These are phyloP conservation scores for Halcyon senegalensis DNA, from an alignment of 2,113 vertebrate genomes.

Conservation along the genomic window DNA sequence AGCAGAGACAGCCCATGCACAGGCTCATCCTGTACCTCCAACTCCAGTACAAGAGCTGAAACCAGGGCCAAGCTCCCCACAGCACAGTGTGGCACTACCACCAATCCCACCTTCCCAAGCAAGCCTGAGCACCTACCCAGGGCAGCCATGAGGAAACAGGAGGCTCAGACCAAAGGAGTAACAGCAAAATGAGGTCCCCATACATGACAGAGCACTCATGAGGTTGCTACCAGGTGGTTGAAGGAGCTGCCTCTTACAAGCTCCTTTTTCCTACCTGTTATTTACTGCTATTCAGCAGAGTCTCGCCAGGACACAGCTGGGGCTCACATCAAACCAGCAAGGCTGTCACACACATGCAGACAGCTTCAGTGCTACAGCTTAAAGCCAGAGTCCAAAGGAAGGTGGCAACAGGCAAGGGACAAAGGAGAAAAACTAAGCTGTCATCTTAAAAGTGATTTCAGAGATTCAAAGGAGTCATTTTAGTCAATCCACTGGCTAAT, in stretches of 20 bases:
- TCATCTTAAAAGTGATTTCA: background rate
- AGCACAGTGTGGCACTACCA: background rate
- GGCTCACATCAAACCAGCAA: background rate
- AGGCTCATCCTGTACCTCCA: background rate
- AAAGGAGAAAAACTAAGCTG: constrained; percentile 15
- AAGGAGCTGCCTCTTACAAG: background rate
- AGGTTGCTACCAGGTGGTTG: background rate
- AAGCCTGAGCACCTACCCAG: background rate
- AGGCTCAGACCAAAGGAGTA: background rate
- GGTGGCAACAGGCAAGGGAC: background rate
- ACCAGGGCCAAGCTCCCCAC: background rate
- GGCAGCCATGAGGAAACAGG: background rate
- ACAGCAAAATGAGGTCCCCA: background rate
- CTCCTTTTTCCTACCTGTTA: background rate
- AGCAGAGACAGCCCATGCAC: accelerated
- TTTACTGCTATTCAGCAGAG: background rate
- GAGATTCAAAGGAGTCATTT: constrained; percentile 1
- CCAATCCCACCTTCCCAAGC: accelerated
- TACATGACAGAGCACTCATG: accelerated
- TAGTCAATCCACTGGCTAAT: background rate
- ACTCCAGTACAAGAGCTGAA: background rate
- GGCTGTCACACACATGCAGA: background rate
- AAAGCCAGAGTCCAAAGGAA: background rate
- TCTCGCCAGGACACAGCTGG: background rate
- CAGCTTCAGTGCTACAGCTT: background rate